phyloP scores from a whole-genome alignment of 2,888 invertebrate species.

The Eupithecia insigniata region DNA sequence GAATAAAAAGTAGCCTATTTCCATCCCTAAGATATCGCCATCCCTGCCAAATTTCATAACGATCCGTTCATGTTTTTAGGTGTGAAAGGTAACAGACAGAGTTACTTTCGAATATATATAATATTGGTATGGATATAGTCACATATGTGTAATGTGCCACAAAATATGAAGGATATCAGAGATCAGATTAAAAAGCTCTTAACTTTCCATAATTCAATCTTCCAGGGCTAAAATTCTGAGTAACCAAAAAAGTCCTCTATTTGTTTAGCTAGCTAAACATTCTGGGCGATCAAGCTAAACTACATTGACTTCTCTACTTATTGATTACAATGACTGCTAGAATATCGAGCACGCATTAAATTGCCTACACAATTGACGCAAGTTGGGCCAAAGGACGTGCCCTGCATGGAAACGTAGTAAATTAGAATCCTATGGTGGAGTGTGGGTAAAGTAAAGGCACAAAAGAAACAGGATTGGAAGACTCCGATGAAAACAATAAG shows the following conservation, averaged over 20 bases:
- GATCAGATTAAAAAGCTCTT: background rate
- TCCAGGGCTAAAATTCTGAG: background rate
- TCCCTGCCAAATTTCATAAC: too few species aligned
- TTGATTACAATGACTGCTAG: slow-evolving; percentile 36
- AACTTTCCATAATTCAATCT: background rate
- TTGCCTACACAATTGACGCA: slow-evolving; percentile 53
- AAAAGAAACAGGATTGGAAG: background rate
- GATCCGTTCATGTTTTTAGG: too few species aligned
- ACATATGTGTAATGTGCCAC: background rate
- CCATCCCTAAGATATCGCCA: too few species aligned
- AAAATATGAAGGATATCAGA: background rate
- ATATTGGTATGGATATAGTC: too few species aligned
- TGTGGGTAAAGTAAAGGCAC: background rate
- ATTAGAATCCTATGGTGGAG: background rate
- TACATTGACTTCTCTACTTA: slow-evolving; percentile 12
- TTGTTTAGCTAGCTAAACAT: background rate
- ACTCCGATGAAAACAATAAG: background rate
- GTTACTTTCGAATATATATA: too few species aligned
- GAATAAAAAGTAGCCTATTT: too few species aligned
- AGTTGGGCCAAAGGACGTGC: slow-evolving; percentile 52
- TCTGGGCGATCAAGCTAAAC: background rate
- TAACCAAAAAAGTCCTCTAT: background rate
- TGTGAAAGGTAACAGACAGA: too few species aligned
- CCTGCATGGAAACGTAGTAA: slow-evolving; percentile 42
- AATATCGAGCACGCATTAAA: slow-evolving; percentile 39